phyloP scores from a whole-genome alignment of 2,113 vertebrate species.

The Benthochromis sp. region DNA sequence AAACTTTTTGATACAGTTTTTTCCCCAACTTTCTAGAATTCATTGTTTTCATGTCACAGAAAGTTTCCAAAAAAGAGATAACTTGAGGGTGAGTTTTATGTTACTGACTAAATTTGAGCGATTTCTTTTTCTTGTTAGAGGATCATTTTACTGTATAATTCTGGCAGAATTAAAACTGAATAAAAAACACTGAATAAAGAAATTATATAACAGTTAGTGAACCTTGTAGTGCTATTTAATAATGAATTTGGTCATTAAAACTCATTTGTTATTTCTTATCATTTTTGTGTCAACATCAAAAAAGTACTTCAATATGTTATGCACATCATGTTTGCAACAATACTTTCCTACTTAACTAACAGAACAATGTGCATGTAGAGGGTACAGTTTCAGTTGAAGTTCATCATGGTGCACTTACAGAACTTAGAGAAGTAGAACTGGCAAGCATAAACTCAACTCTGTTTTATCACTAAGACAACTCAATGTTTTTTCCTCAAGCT shows the following conservation, averaged over 20 bases:
- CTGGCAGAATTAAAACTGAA: not conserved
- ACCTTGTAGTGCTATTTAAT: not conserved
- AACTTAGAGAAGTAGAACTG: not conserved
- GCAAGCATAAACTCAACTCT: not conserved
- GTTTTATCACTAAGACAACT: not conserved
- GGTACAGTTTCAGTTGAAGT: not conserved
- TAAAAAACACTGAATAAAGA: not conserved
- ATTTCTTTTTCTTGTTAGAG: not conserved
- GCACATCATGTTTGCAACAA: not conserved
- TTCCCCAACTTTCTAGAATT: not conserved
- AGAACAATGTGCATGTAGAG: not conserved
- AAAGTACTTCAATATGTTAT: not conserved
- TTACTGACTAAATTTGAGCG: not conserved
- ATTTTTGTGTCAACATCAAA: not conserved
- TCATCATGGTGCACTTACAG: not conserved
- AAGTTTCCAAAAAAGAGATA: not conserved
- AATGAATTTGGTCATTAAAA: not conserved
- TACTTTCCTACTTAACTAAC: not conserved
- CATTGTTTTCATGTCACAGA: not conserved
- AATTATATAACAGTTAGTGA: not conserved
- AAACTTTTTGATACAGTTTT: not conserved
- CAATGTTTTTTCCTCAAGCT: not conserved
- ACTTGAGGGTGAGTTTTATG: not conserved
- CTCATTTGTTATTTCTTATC: not conserved
- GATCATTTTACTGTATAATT: not conserved